Base-by-base conservation (phyloP, 2,113 vertebrate genomes). In the Scortum barcoo region DNA sequence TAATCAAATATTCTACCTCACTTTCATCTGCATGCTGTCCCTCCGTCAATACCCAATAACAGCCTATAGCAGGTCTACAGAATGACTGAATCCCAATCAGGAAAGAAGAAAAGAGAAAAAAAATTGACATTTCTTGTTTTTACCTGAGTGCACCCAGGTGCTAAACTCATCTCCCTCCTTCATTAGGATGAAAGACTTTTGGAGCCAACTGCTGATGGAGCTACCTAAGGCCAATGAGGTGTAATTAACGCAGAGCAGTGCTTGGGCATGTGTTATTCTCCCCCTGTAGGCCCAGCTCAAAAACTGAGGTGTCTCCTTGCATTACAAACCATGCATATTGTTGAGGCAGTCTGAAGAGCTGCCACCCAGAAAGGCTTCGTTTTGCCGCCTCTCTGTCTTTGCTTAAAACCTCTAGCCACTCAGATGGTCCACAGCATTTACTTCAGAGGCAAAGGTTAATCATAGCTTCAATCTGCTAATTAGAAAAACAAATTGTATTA, bases 391-490 rank as follows among this genome's bases (percentile, higher is more conserved):
- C 50, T 90, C 76, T 65, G 36, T 69, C 30, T 75, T 77, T 56
- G 67, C 82, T 65, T 65, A 36, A 76, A 28, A 74, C 84, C 73
- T 85, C 63, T 16, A 63, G 75, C 57, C 46, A 76, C 63, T 80
- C 89, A 91, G 85, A 92, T 91, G 86, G 85, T 86, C 71, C 62
- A 38, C 28, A 81, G 71, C 48, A 42, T 81, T 89, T 71, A 77
- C 60, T 81, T 63, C 30, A 68, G 50, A 82, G 76, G 57, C 84
- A 78, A 87, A 91, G 89, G 89, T 91, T 94, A 92, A 87, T 88
- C 67, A 69, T 69, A 78, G 86, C 78, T 61, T 79, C 80, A 77
- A 76, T 78, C 80, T 78, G 48, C 81, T 93, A 90, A 93, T 93
- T 92, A 91, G 62, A 89, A 85, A 87, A 86, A 81, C 81, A 84